Base-by-base conservation (phyloP, 2,797 vertebrate species). In the Poecilia gillii region DNA sequence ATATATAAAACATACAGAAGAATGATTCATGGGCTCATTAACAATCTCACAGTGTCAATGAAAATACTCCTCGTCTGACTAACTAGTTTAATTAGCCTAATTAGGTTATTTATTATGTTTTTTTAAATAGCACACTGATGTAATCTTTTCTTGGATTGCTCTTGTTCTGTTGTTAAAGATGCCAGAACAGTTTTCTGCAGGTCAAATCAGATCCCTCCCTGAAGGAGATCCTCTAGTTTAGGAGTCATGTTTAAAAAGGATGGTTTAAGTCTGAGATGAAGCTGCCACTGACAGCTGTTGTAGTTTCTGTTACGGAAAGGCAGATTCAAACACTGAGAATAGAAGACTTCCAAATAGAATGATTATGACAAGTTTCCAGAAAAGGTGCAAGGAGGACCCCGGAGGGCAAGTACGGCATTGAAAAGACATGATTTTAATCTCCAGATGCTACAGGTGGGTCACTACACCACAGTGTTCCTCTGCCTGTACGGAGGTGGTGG, bases 401-500 rank as follows among this genome's bases (percentile, higher is more conserved):
- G 79, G 84, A 87, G 80, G 84, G 89, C 82, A 90, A 88, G 87
- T 88, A 87, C 87, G 84, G 78, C 78, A 74, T 84, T 85, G 80
- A 88, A 89, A 92, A 66, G 13, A 87, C 84, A 85, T 86, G 80
- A 84, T 75, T 80, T 73, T 81, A 72, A 82, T 85, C 84, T 78
- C 74, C 71, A 53, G 93, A 98, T 95, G 98, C 97, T 95, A 98
- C 97, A 83, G 97, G 74, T 57, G 84, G 85, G 81, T 83, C 88
- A 81, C 96, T 97, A 99, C 95, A 99, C 99, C 91, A 99, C 98
- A 85, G 99, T 99, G 77, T 99, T 99, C 89, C 99, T 97, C 96
- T 99, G 99, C 95, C 99, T 97, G 96, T 99, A 99, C 74, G 99
- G 98, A 0, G 98, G 98, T 0, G 98, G 98, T 6, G 99, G 99